These are phyloP conservation scores for Pyxicephalus adspersus DNA, from an alignment of 2,113 vertebrate species.

Conservation along the genomic window DNA sequence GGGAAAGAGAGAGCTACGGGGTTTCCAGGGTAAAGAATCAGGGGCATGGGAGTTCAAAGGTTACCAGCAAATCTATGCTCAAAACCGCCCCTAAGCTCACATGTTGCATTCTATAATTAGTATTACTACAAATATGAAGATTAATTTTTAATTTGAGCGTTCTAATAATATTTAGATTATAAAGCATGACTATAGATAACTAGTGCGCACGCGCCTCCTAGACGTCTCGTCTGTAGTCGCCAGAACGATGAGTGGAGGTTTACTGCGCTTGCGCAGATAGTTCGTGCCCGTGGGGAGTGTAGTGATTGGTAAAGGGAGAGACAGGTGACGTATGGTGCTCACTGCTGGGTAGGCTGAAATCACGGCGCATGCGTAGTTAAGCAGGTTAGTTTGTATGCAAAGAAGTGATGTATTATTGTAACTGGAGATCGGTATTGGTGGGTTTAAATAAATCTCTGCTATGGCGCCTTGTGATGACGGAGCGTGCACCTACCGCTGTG, in stretches of 20 bases:
- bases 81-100: background rate
- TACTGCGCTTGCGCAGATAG: background rate
- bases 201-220: background rate
- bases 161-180: background rate
- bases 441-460: too few species aligned
- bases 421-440: too few species aligned
- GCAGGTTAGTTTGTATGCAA: too few species aligned
- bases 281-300: too few species aligned
- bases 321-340: too few species aligned
- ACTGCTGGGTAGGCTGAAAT: too few species aligned
- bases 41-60: slow-evolving; percentile 21
- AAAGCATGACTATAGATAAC: background rate
- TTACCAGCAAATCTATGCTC: background rate
- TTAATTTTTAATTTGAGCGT: background rate
- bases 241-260: too few species aligned
- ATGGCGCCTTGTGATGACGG: too few species aligned
- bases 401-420: too few species aligned
- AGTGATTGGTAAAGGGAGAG: too few species aligned
- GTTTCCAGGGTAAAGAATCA: background rate
- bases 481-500: too few species aligned
- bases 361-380: background rate
- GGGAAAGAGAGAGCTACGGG: background rate
- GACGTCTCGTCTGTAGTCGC: too few species aligned
- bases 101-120: background rate
- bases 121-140: background rate